Evolutionary conservation across 2,888 invertebrate species (phyloP).

Genomic region (Merodon equestris): DNA sequence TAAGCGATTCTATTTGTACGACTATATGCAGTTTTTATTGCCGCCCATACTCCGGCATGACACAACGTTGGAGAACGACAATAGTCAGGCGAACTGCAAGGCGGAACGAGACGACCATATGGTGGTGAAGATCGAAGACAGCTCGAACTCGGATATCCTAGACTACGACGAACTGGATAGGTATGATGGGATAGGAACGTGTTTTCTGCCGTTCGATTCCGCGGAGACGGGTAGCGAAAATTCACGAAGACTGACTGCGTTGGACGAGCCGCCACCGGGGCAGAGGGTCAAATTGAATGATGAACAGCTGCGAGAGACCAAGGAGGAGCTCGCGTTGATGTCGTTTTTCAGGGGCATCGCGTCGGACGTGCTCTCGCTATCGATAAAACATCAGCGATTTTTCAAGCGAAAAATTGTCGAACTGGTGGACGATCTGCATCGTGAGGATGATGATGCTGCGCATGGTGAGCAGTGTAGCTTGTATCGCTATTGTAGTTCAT

Average conservation of each 20-base stretch:
- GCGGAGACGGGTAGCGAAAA: too few relatives aligned
- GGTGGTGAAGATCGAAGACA: conserved; percentile 26
- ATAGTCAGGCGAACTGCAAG: conserved; percentile 6
- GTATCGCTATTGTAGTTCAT: neutral
- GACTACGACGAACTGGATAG: conserved; percentile 33
- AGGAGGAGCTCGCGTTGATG: conserved; percentile 59
- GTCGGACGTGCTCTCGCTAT: conserved; percentile 64
- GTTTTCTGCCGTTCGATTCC: conserved; percentile 13
- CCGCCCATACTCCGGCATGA: conserved; percentile 32
- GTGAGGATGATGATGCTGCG: conserved; percentile 17
- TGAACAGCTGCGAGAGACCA: conserved; percentile 12
- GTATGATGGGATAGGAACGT: conserved; percentile 18
- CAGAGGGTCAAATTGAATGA: conserved; percentile 17
- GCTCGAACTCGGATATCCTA: conserved; percentile 31
- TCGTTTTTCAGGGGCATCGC: conserved; percentile 68
- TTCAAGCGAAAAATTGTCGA: conserved; percentile 68
- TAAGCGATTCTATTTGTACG: conserved; percentile 67
- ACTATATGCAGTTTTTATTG: conserved; percentile 66
- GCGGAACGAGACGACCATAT: conserved; percentile 1
- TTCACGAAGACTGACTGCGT: too few relatives aligned
- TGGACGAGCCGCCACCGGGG: conserved; percentile 3
- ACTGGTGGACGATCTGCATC: conserved; percentile 64
- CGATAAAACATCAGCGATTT: conserved; percentile 59
- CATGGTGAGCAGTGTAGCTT: too few relatives aligned
- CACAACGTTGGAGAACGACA: neutral